phyloP scores from a whole-genome alignment of 2,888 invertebrate species.

The Epinotia brunnichana region DNA sequence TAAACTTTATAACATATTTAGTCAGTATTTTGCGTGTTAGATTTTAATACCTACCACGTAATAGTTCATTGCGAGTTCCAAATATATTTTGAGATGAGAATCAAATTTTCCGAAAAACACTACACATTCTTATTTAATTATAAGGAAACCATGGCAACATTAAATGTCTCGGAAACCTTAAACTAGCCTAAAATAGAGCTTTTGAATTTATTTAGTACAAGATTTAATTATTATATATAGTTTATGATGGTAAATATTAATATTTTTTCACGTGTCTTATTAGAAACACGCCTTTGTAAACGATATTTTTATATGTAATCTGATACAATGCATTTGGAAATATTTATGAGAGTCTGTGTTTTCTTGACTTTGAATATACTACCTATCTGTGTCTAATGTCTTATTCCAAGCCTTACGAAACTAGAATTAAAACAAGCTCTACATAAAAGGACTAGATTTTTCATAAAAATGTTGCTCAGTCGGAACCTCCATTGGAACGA shows the following conservation, averaged over 20 bases:
- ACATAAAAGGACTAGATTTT: conserved; percentile 54
- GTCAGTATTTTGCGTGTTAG: no score
- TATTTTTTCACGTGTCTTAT: not conserved
- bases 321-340: conserved; percentile 1
- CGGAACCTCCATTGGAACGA: conserved; percentile 78
- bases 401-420: conserved; percentile 16
- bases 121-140: no score
- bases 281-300: not conserved
- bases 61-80: no score
- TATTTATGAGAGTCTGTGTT: not conserved
- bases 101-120: no score
- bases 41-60: no score
- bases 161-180: not conserved
- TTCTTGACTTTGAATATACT: not conserved
- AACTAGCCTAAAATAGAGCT: not conserved
- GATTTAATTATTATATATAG: no score
- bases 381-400: not conserved
- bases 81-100: no score
- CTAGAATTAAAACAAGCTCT: conserved; percentile 14
- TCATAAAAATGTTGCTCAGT: conserved; percentile 60
- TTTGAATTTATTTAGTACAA: not conserved
- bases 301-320: not conserved
- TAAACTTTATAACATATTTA: not conserved
- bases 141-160: not conserved
- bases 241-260: not conserved